A percentile compares a stretch with the other conserved stretches of the same genome.
These are phyloP conservation scores for Mimachlamys varia DNA, from an alignment of 2,888 invertebrate species.

Conservation along the genomic window DNA sequence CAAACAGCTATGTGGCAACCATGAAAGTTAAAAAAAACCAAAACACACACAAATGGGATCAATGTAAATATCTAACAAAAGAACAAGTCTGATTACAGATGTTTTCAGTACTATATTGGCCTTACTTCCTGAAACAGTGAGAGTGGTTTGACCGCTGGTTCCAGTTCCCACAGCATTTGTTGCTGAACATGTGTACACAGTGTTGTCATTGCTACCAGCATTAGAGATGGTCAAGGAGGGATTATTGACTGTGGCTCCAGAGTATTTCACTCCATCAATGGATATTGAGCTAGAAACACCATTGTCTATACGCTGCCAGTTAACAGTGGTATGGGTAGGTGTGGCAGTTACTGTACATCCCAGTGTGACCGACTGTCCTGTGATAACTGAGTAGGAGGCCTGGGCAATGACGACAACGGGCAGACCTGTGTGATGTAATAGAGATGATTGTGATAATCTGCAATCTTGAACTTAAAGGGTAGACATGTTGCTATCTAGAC, in stretches of 20 bases:
- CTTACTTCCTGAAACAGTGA: constrained; percentile 49
- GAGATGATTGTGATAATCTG: too few relatives aligned
- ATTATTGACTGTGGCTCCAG: constrained; percentile 37
- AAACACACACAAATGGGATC: too few relatives aligned
- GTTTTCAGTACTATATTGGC: not conserved
- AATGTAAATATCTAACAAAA: too few relatives aligned
- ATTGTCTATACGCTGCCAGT: constrained; percentile 38
- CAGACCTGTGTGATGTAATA: not conserved
- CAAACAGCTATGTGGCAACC: too few relatives aligned
- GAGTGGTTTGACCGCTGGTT: constrained; percentile 42
- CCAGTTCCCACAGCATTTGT: constrained; percentile 49
- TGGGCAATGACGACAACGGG: not conserved
- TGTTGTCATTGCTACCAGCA: constrained; percentile 40
- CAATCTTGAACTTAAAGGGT: too few relatives aligned
- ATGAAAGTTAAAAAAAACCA: too few relatives aligned
- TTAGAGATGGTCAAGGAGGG: constrained; percentile 47
- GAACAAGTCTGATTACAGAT: too few relatives aligned
- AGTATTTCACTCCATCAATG: constrained; percentile 42
- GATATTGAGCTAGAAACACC: constrained; percentile 31
- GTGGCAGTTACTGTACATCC: constrained; percentile 36
- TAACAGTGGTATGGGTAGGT: constrained; percentile 24
- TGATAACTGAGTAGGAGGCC: constrained; percentile 36
- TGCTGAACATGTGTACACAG: constrained; percentile 47
- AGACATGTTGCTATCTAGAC: too few relatives aligned
- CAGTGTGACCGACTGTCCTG: constrained; percentile 37